Evolutionary conservation across 1,140 invertebrate species (phyloP).

Genomic region (Nylanderia fulva): DNA sequence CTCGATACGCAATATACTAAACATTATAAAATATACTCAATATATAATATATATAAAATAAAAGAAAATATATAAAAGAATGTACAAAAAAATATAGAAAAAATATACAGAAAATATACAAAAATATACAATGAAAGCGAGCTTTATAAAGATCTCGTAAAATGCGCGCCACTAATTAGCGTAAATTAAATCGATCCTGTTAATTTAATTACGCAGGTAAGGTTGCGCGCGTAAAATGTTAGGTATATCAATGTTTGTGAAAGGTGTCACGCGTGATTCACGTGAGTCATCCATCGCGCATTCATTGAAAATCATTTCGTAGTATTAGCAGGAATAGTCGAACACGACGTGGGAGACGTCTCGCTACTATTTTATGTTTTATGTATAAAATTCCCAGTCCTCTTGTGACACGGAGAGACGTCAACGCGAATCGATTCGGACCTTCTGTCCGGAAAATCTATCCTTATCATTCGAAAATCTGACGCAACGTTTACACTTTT

Average conservation of each 20-base stretch:
- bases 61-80: too few relatives aligned
- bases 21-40: too few relatives aligned
- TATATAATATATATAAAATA: too few relatives aligned
- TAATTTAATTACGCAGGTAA: constrained; percentile 14
- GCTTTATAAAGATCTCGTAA: not conserved
- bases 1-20: too few relatives aligned
- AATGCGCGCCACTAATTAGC: not conserved
- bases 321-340: not conserved
- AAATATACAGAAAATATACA: too few relatives aligned
- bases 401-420: not conserved
- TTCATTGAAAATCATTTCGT: constrained; percentile 32
- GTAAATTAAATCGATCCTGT: not conserved
- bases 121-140: too few relatives aligned
- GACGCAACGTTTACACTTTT: constrained; percentile 20
- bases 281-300: constrained; percentile 22
- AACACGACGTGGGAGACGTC: not conserved
- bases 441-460: not conserved
- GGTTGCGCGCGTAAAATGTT: constrained; percentile 7
- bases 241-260: constrained; percentile 33
- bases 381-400: not conserved
- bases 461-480: constrained; percentile 31
- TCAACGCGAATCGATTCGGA: not conserved
- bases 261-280: constrained; percentile 54
- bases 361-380: not conserved
- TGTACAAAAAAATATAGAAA: too few relatives aligned